Evolutionary conservation across 2,888 invertebrate species (phyloP), one percentile per base, ranked within the genome.

Genomic region (Brachypterus glaber): DNA sequence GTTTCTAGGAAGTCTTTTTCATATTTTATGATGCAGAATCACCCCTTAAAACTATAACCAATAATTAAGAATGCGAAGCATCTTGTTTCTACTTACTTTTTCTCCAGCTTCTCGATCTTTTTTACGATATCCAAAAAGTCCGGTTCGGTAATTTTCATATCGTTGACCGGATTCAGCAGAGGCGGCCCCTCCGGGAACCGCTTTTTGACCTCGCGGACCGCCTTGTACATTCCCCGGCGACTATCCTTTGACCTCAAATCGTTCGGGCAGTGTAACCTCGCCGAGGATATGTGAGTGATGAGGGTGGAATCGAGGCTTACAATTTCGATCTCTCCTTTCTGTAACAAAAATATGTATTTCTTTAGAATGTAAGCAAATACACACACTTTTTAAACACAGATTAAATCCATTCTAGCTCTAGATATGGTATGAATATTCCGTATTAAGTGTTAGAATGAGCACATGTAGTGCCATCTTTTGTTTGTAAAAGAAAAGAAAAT

Each of bases 131-230:
- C 79, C 47, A 81, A 73, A 54, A 96, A 90, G 7, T 78, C 77
- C 0, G 75, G 62, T 27, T 93, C 90, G 40, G 81, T 81, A 39
- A 99, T 97, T 57, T 87, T 83, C 96, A 98, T 97, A 57, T 98
- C 97, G 38, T 82, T 82, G 12, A 96, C 74, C 1, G 98, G 97
- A 68, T 98, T 89, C 2, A 99, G 66, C 4, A 90, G 64, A 0
- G 97, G 97, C 0, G 91, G 77, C 0, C 88, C 88, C 29, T 84
- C 79, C 0, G 87, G 82, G 62, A 93, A 95, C 21, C 95, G 76
- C 59, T 85, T 87, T 55, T 88, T 82, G 0, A 95, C 91, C 67
- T 95, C 90, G 41, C 77, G 77, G 35, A 92, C 81, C 1, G 86
- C 83, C 62, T 87, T 88, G 0, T 86, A 70, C 1, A 96, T 88